Base-by-base conservation (phyloP, 2,888 invertebrate species). In the Dryobotodes eremita region DNA sequence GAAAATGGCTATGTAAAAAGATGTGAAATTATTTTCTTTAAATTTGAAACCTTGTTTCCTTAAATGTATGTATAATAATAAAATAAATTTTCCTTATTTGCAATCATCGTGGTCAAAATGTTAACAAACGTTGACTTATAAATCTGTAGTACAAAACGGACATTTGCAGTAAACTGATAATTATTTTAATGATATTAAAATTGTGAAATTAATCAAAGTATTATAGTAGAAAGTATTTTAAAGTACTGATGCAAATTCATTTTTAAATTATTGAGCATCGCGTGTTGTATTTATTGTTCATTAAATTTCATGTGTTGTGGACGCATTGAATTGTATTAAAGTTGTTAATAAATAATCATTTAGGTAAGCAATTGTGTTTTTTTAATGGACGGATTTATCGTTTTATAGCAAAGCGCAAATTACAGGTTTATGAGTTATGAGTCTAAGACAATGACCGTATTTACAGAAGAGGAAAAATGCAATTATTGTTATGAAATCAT, bases 281-380 rank as follows among this genome's bases (percentile, higher is more conserved):
- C 85, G 82, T 88, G 80, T 88, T 88, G 83, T 92, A 92, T 92
- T 92, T 92, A 92, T 90, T 92, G 81, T 86, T 91, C 90, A 91
- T 92, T 36, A 36, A 36, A 36, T 36, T 78, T 88, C 79, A 84
- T 82, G 77, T 85, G 83, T 82, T 78, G 77, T 87, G 89, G 78
- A 84, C 79, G 70, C 87, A 85, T 84, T 71, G 80, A 84, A 89
- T 80, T 88, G 80, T 89, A 86, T 79, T 84, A 83, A 87, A 83
- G 81, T 89, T 89, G 89, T 90, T 89, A 87, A 86, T 89, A 89
- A 89, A 89, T 86, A 86, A 89, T 84, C 84, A 85, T 81, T 11
- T 85, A 82, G 77, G 83, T 79, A 59, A 74, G 50, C 42, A 55
- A 73, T 81, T 86, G 74, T 50, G 73, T 83, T 86, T 83, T 79